Evolutionary conservation across 2,113 vertebrate genomes (phyloP).

Genomic region (Lota lota): DNA sequence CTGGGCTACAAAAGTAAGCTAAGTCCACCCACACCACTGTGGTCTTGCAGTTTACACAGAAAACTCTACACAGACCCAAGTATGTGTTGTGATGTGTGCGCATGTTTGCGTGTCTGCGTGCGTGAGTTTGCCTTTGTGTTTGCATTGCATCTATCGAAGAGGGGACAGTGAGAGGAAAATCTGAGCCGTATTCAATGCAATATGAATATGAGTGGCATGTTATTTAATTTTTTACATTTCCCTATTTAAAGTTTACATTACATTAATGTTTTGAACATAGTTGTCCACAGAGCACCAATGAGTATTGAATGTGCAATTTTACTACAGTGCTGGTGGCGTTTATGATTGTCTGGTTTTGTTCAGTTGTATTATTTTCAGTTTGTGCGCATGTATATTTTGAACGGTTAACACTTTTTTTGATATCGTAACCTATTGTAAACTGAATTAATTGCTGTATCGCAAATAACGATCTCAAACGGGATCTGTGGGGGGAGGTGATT

Average conservation of each 20-base stretch:
- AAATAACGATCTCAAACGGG: not conserved
- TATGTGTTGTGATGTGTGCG: not conserved
- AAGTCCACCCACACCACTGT: no score
- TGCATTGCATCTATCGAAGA: constrained; percentile 51
- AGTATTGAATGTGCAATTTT: constrained; percentile 55
- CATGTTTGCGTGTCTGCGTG: constrained; percentile 1
- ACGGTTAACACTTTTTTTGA: constrained; percentile 20
- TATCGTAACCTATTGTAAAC: constrained; percentile 28
- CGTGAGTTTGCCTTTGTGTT: constrained; percentile 3
- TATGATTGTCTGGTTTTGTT: constrained; percentile 45
- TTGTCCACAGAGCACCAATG: constrained; percentile 50
- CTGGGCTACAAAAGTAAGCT: no score
- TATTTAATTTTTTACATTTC: constrained; percentile 53
- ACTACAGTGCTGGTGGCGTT: constrained; percentile 45
- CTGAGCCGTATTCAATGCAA: constrained; percentile 79
- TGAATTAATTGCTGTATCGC: not conserved
- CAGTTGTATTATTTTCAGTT: constrained; percentile 21
- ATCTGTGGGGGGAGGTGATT: constrained; percentile 5
- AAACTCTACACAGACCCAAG: not conserved
- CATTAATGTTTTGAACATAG: constrained; percentile 73
- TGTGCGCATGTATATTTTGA: constrained; percentile 34
- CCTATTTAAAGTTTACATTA: constrained; percentile 71
- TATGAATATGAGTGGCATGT: constrained; percentile 66
- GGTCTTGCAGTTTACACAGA: no score
- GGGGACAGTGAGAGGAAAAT: constrained; percentile 33